These are phyloP conservation scores for Brotogeris chrysoptera DNA, from an alignment of 2,797 vertebrate genomes.

Conservation along the genomic window DNA sequence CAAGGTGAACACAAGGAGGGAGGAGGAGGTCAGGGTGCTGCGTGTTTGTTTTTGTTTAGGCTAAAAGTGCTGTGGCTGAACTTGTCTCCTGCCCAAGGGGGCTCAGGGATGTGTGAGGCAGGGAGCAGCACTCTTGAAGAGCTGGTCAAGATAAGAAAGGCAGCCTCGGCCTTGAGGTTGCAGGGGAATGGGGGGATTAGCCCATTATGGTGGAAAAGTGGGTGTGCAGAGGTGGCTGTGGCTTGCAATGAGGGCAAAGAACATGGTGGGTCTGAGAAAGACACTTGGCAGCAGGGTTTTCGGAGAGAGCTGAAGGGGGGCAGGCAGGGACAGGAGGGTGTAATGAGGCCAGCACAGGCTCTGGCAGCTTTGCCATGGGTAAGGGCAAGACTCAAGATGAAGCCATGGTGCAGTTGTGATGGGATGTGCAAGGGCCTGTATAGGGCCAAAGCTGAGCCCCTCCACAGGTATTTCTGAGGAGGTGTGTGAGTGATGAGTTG, in stretches of 20 bases:
- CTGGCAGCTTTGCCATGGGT: not conserved
- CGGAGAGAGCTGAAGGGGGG: not conserved
- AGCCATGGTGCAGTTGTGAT: not conserved
- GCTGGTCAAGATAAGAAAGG: not conserved
- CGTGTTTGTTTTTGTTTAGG: not conserved
- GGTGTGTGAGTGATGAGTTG: not conserved
- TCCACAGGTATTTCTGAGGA: not conserved
- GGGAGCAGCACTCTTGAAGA: not conserved
- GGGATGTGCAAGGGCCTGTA: not conserved
- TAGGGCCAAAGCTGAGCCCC: not conserved
- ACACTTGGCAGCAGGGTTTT: rapidly evolving
- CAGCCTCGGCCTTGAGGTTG: not conserved
- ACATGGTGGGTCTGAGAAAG: not conserved
- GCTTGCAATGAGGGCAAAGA: not conserved
- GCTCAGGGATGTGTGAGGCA: not conserved
- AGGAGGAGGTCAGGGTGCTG: not conserved
- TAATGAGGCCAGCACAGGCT: not conserved
- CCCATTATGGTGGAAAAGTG: not conserved
- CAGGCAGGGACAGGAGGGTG: not conserved
- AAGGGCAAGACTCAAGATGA: not conserved
- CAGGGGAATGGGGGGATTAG: rapidly evolving
- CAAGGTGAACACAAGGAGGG: rapidly evolving
- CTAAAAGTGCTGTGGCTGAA: not conserved
- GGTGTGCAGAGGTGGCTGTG: not conserved
- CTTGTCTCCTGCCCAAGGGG: rapidly evolving